Base-by-base conservation (phyloP, 1,140 invertebrate genomes). In the Sinonovacula constricta region DNA sequence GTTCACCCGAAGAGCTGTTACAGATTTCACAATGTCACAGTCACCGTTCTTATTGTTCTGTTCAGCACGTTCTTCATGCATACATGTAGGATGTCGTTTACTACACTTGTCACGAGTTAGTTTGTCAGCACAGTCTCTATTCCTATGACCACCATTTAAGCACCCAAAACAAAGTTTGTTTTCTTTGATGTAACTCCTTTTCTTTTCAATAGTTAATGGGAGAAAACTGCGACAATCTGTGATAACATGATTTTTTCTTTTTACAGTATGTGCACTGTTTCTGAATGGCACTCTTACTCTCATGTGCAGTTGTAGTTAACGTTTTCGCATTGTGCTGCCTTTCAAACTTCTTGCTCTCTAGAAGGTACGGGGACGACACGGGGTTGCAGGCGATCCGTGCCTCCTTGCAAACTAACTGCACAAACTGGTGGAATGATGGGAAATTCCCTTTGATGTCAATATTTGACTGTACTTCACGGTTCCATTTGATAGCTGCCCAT, bases 401-500 rank as follows among this genome's bases (percentile, higher is more conserved):
- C 31, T 70, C 67, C 31, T 39, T 56, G 49, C 12, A n/a, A 5
- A 70, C 67, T 57, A 70, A 70, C 22, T 57, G 15, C 7, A 70
- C 49, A 33, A 66, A 56, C 39, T 70, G 10, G 14, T 57, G 30
- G 36, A 70, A 70, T 5, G 5, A 1, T 39, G 67, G 67, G 45
- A 57, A 70, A 18, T 4, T 30, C 30, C 54, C 33, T 22, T 30
- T 22, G n/a, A 2, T 31, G 33, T 70, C 33, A n/a, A 70, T 10
- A 3, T 18, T 57, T 34, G 26, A 18, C 33, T 54, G 49, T 22
- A 70, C 67, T 30, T 56, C 28, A 57, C 67, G 67, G 49, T 70
- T 70, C 67, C 67, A 69, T 39, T 31, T 69, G 49, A 70, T 15
- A 31, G 67, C 49, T 10, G 49, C 67, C 67, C 51, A 70, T 33